Evolutionary conservation across 1,140 invertebrate genomes (phyloP).

Genomic region (Asbolus verrucosus): DNA sequence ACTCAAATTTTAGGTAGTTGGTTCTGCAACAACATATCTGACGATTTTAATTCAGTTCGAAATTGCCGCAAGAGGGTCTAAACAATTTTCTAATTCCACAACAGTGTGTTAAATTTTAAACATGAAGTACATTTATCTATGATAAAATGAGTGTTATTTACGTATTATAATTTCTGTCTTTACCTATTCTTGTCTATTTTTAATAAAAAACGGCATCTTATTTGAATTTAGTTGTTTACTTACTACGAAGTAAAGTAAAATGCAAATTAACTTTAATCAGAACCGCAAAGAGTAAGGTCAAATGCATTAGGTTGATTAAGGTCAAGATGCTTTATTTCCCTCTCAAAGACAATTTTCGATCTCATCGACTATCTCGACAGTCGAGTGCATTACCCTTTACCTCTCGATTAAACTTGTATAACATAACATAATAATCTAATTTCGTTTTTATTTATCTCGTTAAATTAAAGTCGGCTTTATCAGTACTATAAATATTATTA

Average conservation of each 20-base stretch:
- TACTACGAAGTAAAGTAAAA: constrained; percentile 18
- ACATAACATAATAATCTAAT: too few relatives aligned
- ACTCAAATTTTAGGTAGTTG: constrained; percentile 40
- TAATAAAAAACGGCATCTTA: too few relatives aligned
- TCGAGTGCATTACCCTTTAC: constrained; percentile 30
- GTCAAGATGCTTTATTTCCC: constrained; percentile 22
- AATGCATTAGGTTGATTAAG: constrained; percentile 27
- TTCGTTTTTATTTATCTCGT: not conserved
- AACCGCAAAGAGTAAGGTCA: constrained; percentile 13
- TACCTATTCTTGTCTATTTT: too few relatives aligned
- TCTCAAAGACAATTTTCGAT: constrained; percentile 18
- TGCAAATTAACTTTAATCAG: constrained; percentile 22
- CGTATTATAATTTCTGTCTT: too few relatives aligned
- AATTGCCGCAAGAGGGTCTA: constrained; percentile 27
- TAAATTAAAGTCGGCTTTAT: too few relatives aligned
- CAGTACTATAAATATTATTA: constrained; percentile 3
- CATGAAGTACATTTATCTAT: too few relatives aligned
- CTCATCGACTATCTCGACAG: not conserved
- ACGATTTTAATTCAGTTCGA: constrained; percentile 48
- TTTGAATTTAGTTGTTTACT: not conserved
- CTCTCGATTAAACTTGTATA: too few relatives aligned
- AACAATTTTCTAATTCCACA: not conserved
- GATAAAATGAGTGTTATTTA: too few relatives aligned
- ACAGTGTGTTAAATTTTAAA: too few relatives aligned
- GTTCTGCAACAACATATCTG: constrained; percentile 45